Conservation (phyloP, 2,113 vertebrate genomes). For the Pelecanoides urinatrix region DNA sequence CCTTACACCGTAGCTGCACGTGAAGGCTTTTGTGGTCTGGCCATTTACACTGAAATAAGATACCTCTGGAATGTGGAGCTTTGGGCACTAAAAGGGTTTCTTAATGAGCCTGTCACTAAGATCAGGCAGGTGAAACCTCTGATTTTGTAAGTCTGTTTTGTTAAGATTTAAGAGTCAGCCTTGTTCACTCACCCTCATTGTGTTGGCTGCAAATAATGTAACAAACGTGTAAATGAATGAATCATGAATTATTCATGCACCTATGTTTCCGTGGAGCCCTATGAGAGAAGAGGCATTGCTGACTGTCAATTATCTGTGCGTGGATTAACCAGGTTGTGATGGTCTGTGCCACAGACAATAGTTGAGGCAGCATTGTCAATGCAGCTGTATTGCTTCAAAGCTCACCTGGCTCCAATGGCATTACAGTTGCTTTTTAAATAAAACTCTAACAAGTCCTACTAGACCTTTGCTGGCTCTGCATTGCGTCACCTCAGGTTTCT, state of each 20-base stretch:
- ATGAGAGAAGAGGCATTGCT: background rate
- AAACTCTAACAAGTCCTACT: background rate
- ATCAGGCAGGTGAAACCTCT: background rate
- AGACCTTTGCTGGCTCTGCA: background rate
- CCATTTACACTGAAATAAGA: background rate
- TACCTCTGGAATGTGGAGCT: background rate
- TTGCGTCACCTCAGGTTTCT: background rate
- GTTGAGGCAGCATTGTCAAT: background rate
- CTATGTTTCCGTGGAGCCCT: rapidly evolving
- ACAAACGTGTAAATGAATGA: background rate
- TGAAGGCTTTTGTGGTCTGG: background rate
- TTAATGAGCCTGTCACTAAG: background rate
- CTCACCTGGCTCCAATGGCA: background rate
- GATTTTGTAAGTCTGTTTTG: background rate
- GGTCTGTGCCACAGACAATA: background rate
- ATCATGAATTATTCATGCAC: background rate
- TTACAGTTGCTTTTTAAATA: background rate
- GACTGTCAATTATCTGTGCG: background rate
- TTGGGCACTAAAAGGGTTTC: background rate
- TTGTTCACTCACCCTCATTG: background rate
- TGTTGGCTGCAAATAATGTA: background rate
- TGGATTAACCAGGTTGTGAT: background rate
- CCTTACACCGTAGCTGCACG: rapidly evolving
- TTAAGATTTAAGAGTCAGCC: background rate
- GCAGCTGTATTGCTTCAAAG: background rate